These are phyloP conservation scores for Castor canadensis DNA, from an alignment of 2,113 vertebrate species.

Conservation along the genomic window DNA sequence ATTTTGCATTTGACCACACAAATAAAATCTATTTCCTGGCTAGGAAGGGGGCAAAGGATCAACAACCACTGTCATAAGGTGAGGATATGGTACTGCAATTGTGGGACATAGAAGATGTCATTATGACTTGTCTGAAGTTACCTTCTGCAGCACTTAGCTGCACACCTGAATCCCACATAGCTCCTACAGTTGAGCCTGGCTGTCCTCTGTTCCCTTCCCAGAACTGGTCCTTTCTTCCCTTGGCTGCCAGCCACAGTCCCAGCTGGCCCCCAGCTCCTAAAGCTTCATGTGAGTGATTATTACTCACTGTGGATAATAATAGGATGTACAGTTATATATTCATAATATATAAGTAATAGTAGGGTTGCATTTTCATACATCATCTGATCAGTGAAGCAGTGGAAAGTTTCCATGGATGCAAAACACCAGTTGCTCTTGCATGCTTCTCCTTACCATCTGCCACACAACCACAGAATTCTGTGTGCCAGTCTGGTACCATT, in stretches of 20 bases:
- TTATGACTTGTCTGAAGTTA: neutral
- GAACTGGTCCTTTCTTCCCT: neutral
- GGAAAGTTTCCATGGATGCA: conserved; percentile 21
- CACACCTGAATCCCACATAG: neutral
- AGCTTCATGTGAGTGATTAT: neutral
- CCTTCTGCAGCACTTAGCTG: neutral
- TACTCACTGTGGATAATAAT: neutral
- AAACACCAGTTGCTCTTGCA: neutral
- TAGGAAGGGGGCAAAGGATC: neutral
- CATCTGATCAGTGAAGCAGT: neutral
- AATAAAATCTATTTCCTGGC: neutral
- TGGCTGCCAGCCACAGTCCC: neutral
- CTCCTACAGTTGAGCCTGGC: neutral
- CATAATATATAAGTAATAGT: neutral
- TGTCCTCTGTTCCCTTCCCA: neutral
- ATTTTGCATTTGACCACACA: neutral
- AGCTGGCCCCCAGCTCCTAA: neutral
- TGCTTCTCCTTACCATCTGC: conserved; percentile 2
- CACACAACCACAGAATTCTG: neutral
- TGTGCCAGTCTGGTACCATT: neutral
- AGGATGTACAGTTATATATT: neutral
- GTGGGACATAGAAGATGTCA: neutral
- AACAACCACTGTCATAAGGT: neutral
- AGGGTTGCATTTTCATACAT: neutral
- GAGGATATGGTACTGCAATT: neutral